These are phyloP conservation scores for Marmota flaviventris DNA, from an alignment of 2,113 vertebrate species.

Conservation along the genomic window DNA sequence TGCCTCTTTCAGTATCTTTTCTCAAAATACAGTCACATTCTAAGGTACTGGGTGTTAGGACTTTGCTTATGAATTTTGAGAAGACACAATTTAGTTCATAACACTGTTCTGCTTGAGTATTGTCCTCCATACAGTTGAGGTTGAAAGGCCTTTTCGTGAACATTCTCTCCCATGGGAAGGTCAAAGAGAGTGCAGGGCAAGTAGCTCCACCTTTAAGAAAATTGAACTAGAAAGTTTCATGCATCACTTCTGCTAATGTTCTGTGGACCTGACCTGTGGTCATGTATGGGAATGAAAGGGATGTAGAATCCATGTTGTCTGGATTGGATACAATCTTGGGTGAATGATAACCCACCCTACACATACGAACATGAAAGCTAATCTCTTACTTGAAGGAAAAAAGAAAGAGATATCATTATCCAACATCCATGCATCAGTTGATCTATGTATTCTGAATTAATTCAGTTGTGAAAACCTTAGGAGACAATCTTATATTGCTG, in stretches of 20 bases:
- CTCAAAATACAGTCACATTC: not conserved
- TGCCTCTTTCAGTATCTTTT: not conserved
- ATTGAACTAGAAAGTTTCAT: not conserved
- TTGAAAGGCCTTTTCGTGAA: not conserved
- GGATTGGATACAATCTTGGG: not conserved
- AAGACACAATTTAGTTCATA: not conserved
- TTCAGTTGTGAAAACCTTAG: not conserved
- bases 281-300: not conserved
- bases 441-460: not conserved
- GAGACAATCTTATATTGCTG: not conserved
- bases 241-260: not conserved
- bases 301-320: not conserved
- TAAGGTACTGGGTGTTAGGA: not conserved
- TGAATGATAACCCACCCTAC: not conserved
- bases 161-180: not conserved
- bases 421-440: not conserved
- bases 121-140: not conserved
- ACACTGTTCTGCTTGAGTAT: not conserved
- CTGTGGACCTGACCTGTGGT: not conserved
- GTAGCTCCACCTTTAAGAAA: not conserved
- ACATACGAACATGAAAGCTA: not conserved
- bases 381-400: not conserved
- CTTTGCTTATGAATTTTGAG: not conserved
- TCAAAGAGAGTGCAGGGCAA: not conserved
- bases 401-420: not conserved